phyloP scores from a whole-genome alignment of 2,888 invertebrate genomes.

The Elgonia sp. region DNA sequence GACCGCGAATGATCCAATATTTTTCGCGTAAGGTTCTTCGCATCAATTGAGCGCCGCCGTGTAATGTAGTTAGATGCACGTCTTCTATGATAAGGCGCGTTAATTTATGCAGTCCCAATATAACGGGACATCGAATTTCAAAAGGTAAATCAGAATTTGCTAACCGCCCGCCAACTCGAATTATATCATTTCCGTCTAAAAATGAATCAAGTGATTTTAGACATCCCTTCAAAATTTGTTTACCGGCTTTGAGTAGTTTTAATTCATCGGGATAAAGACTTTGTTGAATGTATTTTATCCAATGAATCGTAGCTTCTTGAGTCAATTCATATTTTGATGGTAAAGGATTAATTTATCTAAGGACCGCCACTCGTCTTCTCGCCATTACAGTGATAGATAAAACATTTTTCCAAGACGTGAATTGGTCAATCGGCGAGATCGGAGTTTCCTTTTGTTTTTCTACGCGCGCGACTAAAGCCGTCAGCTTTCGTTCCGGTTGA shows the following conservation, averaged over 20 bases:
- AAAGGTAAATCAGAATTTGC: background rate
- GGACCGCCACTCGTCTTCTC: background rate
- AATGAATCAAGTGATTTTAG: background rate
- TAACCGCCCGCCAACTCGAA: constrained; percentile 11
- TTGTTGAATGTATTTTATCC: constrained; percentile 4
- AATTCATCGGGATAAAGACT: background rate
- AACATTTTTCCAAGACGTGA: too few species aligned
- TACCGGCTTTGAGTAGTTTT: background rate
- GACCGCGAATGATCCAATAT: too few species aligned
- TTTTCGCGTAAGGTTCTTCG: too few species aligned
- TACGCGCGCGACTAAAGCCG: too few species aligned
- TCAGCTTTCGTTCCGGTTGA: too few species aligned
- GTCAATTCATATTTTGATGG: background rate
- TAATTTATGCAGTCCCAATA: background rate
- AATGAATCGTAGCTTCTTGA: background rate
- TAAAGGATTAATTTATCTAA: background rate
- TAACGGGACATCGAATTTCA: background rate
- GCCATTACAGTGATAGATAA: background rate
- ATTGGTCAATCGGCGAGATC: too few species aligned
- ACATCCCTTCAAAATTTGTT: background rate
- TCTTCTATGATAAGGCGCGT: too few species aligned
- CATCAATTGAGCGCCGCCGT: too few species aligned
- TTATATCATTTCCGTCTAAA: background rate
- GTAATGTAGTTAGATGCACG: too few species aligned
- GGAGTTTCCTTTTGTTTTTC: too few species aligned